These are phyloP conservation scores for Heliconius hortense DNA, from an alignment of 2,888 invertebrate genomes.

Conservation along the genomic window DNA sequence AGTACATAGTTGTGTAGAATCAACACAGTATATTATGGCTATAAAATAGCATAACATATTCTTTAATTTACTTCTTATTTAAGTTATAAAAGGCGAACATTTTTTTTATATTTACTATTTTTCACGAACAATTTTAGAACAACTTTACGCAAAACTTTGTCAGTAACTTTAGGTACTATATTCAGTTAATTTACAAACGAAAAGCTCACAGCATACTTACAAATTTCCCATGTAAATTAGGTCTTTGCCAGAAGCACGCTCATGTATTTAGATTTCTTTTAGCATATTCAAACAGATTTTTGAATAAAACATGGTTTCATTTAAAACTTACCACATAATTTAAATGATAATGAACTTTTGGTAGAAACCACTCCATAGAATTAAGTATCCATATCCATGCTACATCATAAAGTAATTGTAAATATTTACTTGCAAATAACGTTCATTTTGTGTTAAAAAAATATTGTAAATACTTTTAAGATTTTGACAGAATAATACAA, in stretches of 20 bases:
- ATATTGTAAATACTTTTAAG: background rate
- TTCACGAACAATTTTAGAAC: background rate
- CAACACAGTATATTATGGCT: too few relatives aligned
- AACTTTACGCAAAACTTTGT: background rate
- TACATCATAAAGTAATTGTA: background rate
- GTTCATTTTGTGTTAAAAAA: background rate
- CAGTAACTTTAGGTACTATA: background rate
- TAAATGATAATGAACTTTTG: conserved; percentile 18
- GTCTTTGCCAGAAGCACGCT: conserved; percentile 44
- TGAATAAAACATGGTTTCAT: conserved; percentile 15
- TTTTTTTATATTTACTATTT: background rate
- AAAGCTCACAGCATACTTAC: background rate
- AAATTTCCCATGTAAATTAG: conserved; percentile 26
- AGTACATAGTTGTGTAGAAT: too few relatives aligned
- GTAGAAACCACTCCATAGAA: conserved; percentile 12
- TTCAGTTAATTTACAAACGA: background rate
- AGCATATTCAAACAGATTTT: conserved; percentile 44
- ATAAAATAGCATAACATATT: too few relatives aligned
- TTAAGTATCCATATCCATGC: background rate
- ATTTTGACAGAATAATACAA: conserved; percentile 1
- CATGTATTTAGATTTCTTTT: conserved; percentile 39
- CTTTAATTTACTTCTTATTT: background rate
- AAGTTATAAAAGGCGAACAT: background rate
- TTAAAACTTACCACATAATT: conserved; percentile 31
- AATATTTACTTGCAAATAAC: background rate